Evolutionary conservation across 2,888 invertebrate species (phyloP), one percentile per base, ranked within the genome.

Genomic region (Conistra vaccinii): DNA sequence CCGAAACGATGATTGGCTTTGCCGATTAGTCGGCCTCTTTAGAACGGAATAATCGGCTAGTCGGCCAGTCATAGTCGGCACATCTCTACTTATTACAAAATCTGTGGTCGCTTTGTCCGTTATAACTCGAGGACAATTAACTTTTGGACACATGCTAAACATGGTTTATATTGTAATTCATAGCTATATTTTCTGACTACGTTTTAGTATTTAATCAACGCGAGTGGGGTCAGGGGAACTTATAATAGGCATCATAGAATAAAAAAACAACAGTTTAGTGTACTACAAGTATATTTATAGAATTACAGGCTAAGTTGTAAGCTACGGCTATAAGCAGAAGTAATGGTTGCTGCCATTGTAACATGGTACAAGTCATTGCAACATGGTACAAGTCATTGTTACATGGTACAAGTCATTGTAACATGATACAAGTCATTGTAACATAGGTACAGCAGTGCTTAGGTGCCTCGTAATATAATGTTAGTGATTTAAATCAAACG

Each of bases 201-300:
- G 12, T 32, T 45, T 72, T 45, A 17, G 10, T 45, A 76, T 20
- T n/a, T 6, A 29, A 9, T 26, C 14, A n/a, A 69, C 26, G 23
- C 12, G 0, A n/a, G 29, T 10, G 32, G 10, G 32, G 1, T 39
- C 5, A 39, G 35, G 48, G 17, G 7, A 20, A 32, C 3, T 3
- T 20, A 10, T 14, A 10, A 10, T 17, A 35, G 53, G 42, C 45
- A 29, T 26, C 4, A n/a, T 61, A 26, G 78, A 88, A 87, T 87
- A 79, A 90, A 90, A 89, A 73, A 78, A 71, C 42, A 68, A 66
- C 48, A 65, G 14, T 39, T 68, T n/a, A 75, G 69, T 83, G 80
- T 84, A 86, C 91, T 90, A 91, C 89, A 85, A 82, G 53, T 84
- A 88, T 90, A 90, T 89, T 87, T 83, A 87, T 85, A 69, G 82